phyloP scores from a whole-genome alignment of 2,888 invertebrate genomes.

The Cyaniris semiargus region DNA sequence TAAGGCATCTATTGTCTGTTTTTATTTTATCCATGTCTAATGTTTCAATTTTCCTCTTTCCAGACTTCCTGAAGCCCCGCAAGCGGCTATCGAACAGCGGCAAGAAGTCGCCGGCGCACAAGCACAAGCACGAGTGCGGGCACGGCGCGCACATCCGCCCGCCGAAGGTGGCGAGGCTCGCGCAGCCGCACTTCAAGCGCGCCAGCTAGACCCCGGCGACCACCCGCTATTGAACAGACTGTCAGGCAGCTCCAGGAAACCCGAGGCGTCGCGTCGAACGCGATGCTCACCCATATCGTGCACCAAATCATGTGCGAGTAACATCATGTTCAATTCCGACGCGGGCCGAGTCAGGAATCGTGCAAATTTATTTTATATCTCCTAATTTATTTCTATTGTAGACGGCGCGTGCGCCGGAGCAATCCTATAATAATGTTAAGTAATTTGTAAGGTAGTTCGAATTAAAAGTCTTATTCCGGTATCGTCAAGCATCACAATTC shows the following conservation, averaged over 20 bases:
- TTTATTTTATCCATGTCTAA: not conserved
- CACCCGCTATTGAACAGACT: slow-evolving; percentile 47
- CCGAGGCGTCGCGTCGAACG: slow-evolving; percentile 2
- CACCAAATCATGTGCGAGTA: slow-evolving; percentile 41
- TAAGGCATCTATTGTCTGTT: not conserved
- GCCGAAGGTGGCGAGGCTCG: slow-evolving; percentile 71
- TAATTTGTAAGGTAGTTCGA: slow-evolving; percentile 74
- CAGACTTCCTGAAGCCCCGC: slow-evolving; percentile 85
- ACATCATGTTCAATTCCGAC: slow-evolving; percentile 41
- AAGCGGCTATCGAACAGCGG: slow-evolving; percentile 78
- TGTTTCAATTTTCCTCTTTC: slow-evolving; percentile 50
- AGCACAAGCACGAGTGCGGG: slow-evolving; percentile 70
- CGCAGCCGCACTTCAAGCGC: slow-evolving; percentile 69
- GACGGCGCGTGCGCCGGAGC: slow-evolving; percentile 51
- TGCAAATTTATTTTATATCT: slow-evolving; percentile 67
- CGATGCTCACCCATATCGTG: slow-evolving; percentile 16
- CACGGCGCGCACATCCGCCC: slow-evolving; percentile 74
- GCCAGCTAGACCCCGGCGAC: slow-evolving; percentile 61
- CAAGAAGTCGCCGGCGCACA: slow-evolving; percentile 73
- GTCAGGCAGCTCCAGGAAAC: slow-evolving; percentile 36
- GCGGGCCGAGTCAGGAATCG: slow-evolving; percentile 49
- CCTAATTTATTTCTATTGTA: slow-evolving; percentile 72
- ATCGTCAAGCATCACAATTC: slow-evolving; percentile 60
- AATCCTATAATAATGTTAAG: slow-evolving; percentile 74
- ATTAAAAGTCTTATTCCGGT: slow-evolving; percentile 56